These are phyloP conservation scores for Leptura quadrifasciata DNA, from an alignment of 2,888 invertebrate species.

Conservation along the genomic window DNA sequence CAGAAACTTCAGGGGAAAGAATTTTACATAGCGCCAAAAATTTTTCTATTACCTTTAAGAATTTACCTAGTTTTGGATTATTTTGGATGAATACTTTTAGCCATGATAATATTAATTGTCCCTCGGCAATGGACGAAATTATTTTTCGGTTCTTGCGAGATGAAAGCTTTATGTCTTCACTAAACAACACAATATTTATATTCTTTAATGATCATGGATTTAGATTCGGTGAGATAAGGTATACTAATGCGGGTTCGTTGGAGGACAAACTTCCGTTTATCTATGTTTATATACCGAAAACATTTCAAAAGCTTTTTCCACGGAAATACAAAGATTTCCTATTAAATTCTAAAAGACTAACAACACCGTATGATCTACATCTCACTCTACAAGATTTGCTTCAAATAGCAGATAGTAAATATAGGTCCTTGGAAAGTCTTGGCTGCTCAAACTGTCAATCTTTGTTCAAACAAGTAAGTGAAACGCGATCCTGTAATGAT, in stretches of 20 bases:
- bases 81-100: constrained; percentile 89
- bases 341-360: constrained; percentile 80
- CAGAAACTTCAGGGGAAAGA: constrained; percentile 80
- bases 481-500: constrained; percentile 81
- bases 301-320: constrained; percentile 77
- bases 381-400: constrained; percentile 83
- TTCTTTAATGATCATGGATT: constrained; percentile 89
- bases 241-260: constrained; percentile 83
- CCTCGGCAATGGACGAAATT: constrained; percentile 82
- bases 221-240: constrained; percentile 84
- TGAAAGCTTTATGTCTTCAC: constrained; percentile 77
- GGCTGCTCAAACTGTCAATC: constrained; percentile 81
- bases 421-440: constrained; percentile 68
- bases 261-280: constrained; percentile 89
- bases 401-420: constrained; percentile 73
- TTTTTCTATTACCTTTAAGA: constrained; percentile 75
- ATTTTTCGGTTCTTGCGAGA: constrained; percentile 78
- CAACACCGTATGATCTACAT: constrained; percentile 87
- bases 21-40: constrained; percentile 82
- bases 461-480: constrained; percentile 77
- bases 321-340: constrained; percentile 77
- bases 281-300: constrained; percentile 81
- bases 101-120: constrained; percentile 82
- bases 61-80: constrained; percentile 82
- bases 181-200: constrained; percentile 81